These are phyloP conservation scores for Dufourea novaeangliae DNA, from an alignment of 1,140 invertebrate genomes.

Conservation along the genomic window DNA sequence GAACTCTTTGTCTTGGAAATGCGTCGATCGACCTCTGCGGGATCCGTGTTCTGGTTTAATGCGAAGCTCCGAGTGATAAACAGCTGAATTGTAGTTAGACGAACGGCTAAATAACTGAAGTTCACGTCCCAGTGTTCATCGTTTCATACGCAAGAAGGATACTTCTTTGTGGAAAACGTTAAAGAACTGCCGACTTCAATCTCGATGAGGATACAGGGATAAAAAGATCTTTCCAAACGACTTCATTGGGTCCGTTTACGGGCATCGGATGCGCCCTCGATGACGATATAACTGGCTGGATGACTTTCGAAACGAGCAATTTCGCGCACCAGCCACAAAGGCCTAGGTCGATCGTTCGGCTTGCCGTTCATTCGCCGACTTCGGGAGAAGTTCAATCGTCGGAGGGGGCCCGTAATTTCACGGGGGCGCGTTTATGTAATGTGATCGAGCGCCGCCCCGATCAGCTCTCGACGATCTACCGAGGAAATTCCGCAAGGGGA, in stretches of 20 bases:
- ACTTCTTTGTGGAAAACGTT: not conserved
- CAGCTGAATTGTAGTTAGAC: too few relatives aligned
- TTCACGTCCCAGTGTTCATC: too few relatives aligned
- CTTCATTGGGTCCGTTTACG: constrained; percentile 5
- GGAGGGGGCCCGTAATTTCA: constrained; percentile 3
- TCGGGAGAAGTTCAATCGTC: not conserved
- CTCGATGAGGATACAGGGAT: not conserved
- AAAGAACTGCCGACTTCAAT: not conserved
- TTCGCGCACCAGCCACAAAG: not conserved
- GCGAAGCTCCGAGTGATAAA: too few relatives aligned
- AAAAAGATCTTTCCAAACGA: not conserved
- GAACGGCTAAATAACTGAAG: too few relatives aligned
- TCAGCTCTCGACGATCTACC: not conserved
- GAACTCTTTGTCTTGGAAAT: too few relatives aligned
- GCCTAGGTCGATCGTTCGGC: not conserved
- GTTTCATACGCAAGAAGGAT: too few relatives aligned
- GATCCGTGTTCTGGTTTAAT: too few relatives aligned
- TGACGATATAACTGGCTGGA: not conserved
- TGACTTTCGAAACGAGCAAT: constrained; percentile 24
- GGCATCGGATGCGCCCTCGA: not conserved
- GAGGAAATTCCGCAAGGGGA: not conserved
- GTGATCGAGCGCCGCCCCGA: not conserved
- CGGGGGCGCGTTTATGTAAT: not conserved
- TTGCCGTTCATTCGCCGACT: not conserved
- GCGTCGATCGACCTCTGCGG: too few relatives aligned